These are phyloP conservation scores for Ceratosolen fusciceps DNA, from an alignment of 1,140 invertebrate species.

Conservation along the genomic window DNA sequence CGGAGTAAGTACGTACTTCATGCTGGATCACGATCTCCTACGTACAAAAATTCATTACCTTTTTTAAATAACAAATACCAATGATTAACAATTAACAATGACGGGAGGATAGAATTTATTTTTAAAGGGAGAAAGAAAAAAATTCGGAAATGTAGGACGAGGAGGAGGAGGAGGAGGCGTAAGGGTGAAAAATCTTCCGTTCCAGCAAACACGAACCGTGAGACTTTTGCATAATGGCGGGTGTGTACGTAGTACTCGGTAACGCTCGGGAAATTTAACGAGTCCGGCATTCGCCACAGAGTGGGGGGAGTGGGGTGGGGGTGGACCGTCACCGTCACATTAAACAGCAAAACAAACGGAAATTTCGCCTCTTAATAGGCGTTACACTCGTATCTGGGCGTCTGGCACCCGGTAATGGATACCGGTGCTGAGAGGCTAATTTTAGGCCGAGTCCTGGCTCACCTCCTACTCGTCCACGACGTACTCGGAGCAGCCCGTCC, in stretches of 20 bases:
- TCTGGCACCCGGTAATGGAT: neutral
- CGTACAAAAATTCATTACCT: no score
- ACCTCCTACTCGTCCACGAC: neutral
- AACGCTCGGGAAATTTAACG: neutral
- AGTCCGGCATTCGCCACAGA: neutral
- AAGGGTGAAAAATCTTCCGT: neutral
- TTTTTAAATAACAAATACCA: no score
- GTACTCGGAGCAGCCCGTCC: neutral
- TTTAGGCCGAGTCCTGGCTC: neutral
- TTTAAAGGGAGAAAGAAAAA: no score
- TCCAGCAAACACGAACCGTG: neutral
- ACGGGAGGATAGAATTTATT: no score
- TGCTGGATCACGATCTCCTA: no score
- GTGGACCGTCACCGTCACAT: neutral
- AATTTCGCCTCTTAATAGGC: conserved; percentile 26
- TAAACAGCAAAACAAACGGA: conserved; percentile 23
- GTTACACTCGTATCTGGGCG: conserved; percentile 8
- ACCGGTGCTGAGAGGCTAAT: conserved; percentile 24
- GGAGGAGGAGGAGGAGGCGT: no score
- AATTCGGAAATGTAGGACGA: no score
- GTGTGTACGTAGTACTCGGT: neutral
- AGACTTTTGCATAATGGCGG: neutral
- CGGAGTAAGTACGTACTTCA: no score
- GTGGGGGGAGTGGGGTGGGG: no score
- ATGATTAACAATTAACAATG: no score